Evolutionary conservation across 2,797 vertebrate genomes (phyloP).

Genomic region (Gila robusta): DNA sequence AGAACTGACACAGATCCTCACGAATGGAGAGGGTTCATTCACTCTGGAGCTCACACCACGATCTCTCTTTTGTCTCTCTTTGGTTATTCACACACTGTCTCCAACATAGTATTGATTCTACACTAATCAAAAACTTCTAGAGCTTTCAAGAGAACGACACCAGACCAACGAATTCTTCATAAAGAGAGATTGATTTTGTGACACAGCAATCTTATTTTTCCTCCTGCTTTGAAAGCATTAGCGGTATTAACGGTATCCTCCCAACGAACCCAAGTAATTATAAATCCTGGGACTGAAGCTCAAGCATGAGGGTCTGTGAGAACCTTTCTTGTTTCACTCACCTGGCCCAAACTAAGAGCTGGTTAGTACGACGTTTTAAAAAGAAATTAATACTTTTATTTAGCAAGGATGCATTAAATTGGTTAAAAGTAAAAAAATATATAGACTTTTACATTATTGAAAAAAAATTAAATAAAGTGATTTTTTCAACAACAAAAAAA

Average conservation of each 20-base stretch:
- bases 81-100: conserved; percentile 74
- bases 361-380: neutral
- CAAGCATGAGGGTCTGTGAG: neutral
- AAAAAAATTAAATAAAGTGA: no score
- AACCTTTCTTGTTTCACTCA: neutral
- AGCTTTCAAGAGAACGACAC: conserved; percentile 20
- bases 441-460: neutral
- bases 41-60: conserved; percentile 78
- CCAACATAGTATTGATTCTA: conserved; percentile 71
- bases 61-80: conserved; percentile 72
- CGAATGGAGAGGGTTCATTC: conserved; percentile 69
- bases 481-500: neutral
- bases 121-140: conserved; percentile 32
- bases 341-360: neutral
- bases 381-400: neutral
- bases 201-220: conserved; percentile 65
- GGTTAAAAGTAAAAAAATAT: neutral
- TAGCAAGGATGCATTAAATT: neutral
- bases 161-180: conserved; percentile 73
- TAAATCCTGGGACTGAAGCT: neutral
- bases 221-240: conserved; percentile 51
- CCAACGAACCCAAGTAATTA: conserved; percentile 16
- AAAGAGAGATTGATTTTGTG: conserved; percentile 77
- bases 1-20: conserved; percentile 77
- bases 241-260: conserved; percentile 49